Conservation (phyloP, 2,888 invertebrate species). For the Dasysyrphus albostriatus region DNA sequence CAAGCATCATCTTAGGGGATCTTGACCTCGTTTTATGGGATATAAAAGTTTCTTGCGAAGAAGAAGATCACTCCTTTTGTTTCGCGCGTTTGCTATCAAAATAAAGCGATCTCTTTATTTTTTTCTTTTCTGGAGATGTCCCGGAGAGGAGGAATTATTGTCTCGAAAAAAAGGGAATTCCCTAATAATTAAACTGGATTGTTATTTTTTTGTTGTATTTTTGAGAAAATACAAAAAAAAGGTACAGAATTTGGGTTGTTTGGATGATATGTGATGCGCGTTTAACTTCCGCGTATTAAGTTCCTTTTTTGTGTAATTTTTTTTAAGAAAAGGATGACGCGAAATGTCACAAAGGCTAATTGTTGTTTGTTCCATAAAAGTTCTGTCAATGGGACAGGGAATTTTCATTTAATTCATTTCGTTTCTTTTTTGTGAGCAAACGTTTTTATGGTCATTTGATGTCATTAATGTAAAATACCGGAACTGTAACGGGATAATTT, state of each 20-base stretch:
- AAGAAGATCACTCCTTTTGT: slow-evolving; percentile 64
- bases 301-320: slow-evolving; percentile 40
- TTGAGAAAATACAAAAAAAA: not conserved
- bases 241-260: slow-evolving; percentile 13
- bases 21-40: slow-evolving; percentile 70
- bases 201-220: slow-evolving; percentile 15
- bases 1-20: slow-evolving; percentile 9
- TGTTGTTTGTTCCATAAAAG: slow-evolving; percentile 63
- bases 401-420: slow-evolving; percentile 22
- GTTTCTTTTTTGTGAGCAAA: not conserved
- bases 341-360: slow-evolving; percentile 75
- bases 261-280: slow-evolving; percentile 22
- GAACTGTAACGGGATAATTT: slow-evolving; percentile 56
- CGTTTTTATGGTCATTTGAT: slow-evolving; percentile 68
- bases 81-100: slow-evolving; percentile 68
- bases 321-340: slow-evolving; percentile 54
- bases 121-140: slow-evolving; percentile 9
- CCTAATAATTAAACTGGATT: slow-evolving; percentile 74
- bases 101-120: slow-evolving; percentile 68
- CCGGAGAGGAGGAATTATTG: slow-evolving; percentile 42
- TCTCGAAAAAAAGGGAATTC: slow-evolving; percentile 62
- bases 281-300: slow-evolving; percentile 73
- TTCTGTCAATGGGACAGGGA: slow-evolving; percentile 53
- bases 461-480: slow-evolving; percentile 60
- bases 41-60: slow-evolving; percentile 27